Evolutionary conservation across 2,797 vertebrate genomes (phyloP).

Genomic region (Arnoldichthys spilopterus): DNA sequence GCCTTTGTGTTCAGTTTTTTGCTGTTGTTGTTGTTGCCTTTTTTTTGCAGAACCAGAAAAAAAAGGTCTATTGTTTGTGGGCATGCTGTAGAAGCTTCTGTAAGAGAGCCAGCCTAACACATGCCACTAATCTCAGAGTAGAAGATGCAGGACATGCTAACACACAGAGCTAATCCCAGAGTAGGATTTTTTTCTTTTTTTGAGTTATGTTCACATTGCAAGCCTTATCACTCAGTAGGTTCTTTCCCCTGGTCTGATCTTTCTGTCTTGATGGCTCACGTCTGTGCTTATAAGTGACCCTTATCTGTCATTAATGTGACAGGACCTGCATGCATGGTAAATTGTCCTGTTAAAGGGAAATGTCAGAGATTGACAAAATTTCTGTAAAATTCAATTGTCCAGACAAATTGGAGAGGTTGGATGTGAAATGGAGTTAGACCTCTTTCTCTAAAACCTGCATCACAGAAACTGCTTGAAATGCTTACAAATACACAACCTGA

Average conservation of each 20-base stretch:
- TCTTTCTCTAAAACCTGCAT: background rate
- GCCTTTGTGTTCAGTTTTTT: background rate
- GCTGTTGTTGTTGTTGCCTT: background rate
- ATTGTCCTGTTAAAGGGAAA: background rate
- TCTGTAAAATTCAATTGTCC: background rate
- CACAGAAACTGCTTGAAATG: no score
- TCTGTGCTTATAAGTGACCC: no score
- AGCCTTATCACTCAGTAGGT: background rate
- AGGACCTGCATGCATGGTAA: background rate
- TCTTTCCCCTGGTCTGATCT: background rate
- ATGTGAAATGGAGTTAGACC: background rate
- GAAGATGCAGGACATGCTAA: constrained; percentile 2
- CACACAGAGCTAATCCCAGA: background rate
- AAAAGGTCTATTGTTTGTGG: background rate
- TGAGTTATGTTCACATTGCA: background rate
- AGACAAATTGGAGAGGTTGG: background rate
- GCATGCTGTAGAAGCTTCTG: background rate
- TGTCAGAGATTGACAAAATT: background rate
- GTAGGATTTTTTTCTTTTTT: background rate
- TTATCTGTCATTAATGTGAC: background rate
- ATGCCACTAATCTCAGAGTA: background rate
- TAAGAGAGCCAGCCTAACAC: background rate
- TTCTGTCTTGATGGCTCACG: no score
- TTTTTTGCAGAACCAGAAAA: background rate
- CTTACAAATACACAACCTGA: no score